Evolutionary conservation across 2,797 vertebrate genomes (phyloP), one percentile per base, ranked within the genome.

Genomic region (Lepilemur ruficaudatus): DNA sequence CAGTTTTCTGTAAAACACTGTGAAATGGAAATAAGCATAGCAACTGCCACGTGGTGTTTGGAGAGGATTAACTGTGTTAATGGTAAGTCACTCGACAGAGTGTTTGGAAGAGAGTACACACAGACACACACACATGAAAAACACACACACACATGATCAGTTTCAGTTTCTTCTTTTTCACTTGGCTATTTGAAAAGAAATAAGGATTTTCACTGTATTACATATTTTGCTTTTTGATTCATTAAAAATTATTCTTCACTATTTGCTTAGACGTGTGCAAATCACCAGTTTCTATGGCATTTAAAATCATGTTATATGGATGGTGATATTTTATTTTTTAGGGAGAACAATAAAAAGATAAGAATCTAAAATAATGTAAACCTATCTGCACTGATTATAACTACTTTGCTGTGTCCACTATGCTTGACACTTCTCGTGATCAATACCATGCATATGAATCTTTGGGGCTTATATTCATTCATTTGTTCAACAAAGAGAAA

Each of bases 181-280:
- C 32, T 85, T 81, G n/a, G 25, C 22, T 96, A 3, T n/a, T 82
- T 91, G 20, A 61, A 91, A 79, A 83, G 41, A 95, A 89, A 89
- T 67, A 18, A 93, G 13, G 17, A 78, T 22, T 63, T 72, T 67
- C 61, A 63, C 6, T 86, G 6, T 48, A 22, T 57, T 69, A 38
- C 3, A 6, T 65, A 61, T 50, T 14, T 32, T 94, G 48, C 32
- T 67, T 86, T 94, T 86, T 43, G 35, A 69, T 55, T 20, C 67
- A 63, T 75, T 83, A 79, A 90, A 22, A 91, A 59, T 35, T 61
- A 55, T 8, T 81, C 18, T 69, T 79, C 7, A 55, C 4, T 35
- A 25, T 79, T 83, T 79, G 25, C 41, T 87, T 69, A 43, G 15
- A 14, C 65, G 5, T 70, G 48, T 75, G 28, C 5, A 92, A 76